phyloP scores from a whole-genome alignment of 2,797 vertebrate species.

The Myotis findleyi region DNA sequence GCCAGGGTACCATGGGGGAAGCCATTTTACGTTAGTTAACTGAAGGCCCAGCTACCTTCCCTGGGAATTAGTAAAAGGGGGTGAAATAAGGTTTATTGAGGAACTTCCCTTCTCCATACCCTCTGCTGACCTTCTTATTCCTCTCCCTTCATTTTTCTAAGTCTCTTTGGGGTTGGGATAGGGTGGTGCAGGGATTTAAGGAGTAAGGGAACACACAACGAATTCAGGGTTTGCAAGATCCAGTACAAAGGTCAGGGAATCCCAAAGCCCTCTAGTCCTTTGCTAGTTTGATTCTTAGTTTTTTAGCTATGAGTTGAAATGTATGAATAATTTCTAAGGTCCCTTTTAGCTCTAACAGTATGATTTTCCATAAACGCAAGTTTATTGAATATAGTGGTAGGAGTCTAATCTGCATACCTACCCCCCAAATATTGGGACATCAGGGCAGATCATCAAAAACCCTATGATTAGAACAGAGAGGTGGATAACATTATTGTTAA shows the following conservation, averaged over 20 bases:
- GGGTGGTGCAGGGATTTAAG: not conserved
- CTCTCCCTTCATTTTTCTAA: constrained; percentile 16
- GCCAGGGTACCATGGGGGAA: not conserved
- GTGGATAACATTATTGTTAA: not conserved
- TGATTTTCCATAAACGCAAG: constrained; percentile 39
- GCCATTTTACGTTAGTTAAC: not conserved
- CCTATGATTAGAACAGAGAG: not conserved
- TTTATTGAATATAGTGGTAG: constrained; percentile 18
- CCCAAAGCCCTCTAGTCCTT: not conserved
- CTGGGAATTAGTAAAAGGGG: not conserved
- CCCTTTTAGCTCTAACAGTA: constrained; percentile 9
- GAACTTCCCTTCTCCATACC: not conserved
- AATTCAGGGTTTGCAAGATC: constrained; percentile 17
- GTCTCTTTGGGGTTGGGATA: not conserved
- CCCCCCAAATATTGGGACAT: not conserved
- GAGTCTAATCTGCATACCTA: not conserved
- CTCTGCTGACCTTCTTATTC: constrained; percentile 27
- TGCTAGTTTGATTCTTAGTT: not conserved
- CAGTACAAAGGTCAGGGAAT: constrained; percentile 67
- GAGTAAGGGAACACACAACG: not conserved
- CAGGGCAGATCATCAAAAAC: not conserved
- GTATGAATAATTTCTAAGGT: constrained; percentile 43
- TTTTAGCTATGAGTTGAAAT: constrained; percentile 38
- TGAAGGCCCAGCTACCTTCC: not conserved
- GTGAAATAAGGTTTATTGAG: not conserved